Evolutionary conservation across 2,113 vertebrate genomes (phyloP).

Genomic region (Dolichallabes microphthalmus): DNA sequence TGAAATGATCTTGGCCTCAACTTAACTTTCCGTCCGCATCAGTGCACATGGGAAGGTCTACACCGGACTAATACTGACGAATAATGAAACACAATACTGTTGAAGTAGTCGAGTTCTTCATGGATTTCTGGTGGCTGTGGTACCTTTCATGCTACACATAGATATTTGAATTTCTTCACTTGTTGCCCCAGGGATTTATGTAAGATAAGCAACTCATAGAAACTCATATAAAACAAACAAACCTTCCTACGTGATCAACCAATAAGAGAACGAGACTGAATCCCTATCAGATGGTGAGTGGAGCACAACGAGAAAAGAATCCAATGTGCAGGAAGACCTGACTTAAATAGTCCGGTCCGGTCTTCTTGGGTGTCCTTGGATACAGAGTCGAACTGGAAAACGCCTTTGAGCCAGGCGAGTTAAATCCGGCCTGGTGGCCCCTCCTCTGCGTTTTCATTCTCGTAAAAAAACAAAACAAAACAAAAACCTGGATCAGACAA

Average conservation of each 20-base stretch:
- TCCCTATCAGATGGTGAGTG: slow-evolving; percentile 19
- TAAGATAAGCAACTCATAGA: slow-evolving; percentile 21
- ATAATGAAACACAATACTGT: slow-evolving; percentile 43
- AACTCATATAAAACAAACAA: slow-evolving; percentile 48
- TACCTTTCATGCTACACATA: slow-evolving; percentile 57
- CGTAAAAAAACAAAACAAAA: slow-evolving; percentile 14
- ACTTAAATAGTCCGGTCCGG: slow-evolving; percentile 29
- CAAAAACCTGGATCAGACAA: slow-evolving; percentile 25
- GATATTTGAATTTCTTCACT: slow-evolving; percentile 34
- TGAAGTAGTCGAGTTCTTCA: slow-evolving; percentile 34
- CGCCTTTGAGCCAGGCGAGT: slow-evolving; percentile 3
- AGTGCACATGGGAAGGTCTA: slow-evolving; percentile 35
- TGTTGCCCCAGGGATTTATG: slow-evolving; percentile 6
- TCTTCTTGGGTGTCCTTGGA: slow-evolving; percentile 32
- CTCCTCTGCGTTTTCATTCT: not conserved
- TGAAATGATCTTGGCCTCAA: slow-evolving; percentile 7
- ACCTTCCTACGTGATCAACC: slow-evolving; percentile 30
- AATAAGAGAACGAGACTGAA: not conserved
- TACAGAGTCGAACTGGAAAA: slow-evolving; percentile 27
- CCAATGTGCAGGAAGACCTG: slow-evolving; percentile 33
- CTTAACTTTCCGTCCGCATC: slow-evolving; percentile 7
- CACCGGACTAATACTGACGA: slow-evolving; percentile 30
- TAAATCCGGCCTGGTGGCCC: slow-evolving; percentile 26
- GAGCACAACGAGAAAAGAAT: slow-evolving; percentile 23
- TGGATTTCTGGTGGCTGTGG: slow-evolving; percentile 54